Percentiles rank a stretch among this genome's conserved stretches.
Conservation (phyloP, 2,888 invertebrate genomes). For the Listrodromus nycthemerus region DNA sequence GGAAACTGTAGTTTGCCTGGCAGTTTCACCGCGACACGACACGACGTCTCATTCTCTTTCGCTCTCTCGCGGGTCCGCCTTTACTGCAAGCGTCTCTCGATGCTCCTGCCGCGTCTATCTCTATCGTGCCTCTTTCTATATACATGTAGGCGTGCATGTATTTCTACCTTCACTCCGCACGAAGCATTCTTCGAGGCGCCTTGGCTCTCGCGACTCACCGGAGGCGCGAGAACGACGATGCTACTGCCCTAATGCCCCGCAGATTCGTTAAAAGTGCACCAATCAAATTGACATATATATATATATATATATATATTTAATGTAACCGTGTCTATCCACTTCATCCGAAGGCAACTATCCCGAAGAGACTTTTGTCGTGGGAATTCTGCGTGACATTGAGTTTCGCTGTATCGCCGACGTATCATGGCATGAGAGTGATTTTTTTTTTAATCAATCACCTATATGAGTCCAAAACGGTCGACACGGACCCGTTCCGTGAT, state of each 20-base stretch:
- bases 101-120: conserved; percentile 47
- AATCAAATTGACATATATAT: not conserved
- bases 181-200: conserved; percentile 52
- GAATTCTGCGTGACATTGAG: no score
- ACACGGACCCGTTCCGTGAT: no score
- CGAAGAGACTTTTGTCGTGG: no score
- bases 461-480: no score
- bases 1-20: not conserved
- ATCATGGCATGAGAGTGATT: no score
- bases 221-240: conserved; percentile 47
- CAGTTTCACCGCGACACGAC: conserved; percentile 10
- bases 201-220: conserved; percentile 23
- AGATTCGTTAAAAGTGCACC: conserved; percentile 21
- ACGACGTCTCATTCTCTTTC: conserved; percentile 6
- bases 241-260: conserved; percentile 46
- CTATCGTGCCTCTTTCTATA: conserved; percentile 41
- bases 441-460: no score
- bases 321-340: no score
- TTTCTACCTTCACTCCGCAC: conserved; percentile 54
- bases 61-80: not conserved
- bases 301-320: not conserved
- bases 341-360: no score
- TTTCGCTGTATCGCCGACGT: no score
- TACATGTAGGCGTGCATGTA: conserved; percentile 1
- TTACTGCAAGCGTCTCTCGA: conserved; percentile 13